Conservation (phyloP, 1,140 invertebrate genomes). For the Forficula auricularia region DNA sequence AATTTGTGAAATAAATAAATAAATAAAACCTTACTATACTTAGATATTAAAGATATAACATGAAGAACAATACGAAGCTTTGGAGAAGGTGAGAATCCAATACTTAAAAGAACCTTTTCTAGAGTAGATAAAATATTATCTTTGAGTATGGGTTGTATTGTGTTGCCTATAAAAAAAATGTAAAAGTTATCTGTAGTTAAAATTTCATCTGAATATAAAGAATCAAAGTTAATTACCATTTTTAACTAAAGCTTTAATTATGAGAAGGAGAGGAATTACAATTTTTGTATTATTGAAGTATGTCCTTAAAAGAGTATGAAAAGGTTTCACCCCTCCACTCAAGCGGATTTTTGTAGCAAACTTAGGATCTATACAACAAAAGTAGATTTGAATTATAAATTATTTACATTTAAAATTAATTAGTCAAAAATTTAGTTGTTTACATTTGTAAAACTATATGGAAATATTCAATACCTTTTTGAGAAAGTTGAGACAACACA, state of each 20-base stretch:
- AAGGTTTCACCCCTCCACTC: slow-evolving; percentile 37
- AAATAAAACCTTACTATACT: slow-evolving; percentile 43
- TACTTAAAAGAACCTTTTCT: slow-evolving; percentile 38
- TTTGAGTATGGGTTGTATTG: slow-evolving; percentile 26
- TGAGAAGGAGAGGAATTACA: slow-evolving; percentile 38
- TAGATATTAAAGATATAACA: slow-evolving; percentile 43
- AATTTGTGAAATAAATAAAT: no score
- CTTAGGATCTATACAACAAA: slow-evolving; percentile 38
- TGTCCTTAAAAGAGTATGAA: slow-evolving; percentile 39
- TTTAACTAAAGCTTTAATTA: slow-evolving; percentile 41
- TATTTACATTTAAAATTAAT: slow-evolving; percentile 2
- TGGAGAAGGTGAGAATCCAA: slow-evolving; percentile 41
- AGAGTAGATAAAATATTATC: slow-evolving; percentile 42
- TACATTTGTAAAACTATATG: no score
- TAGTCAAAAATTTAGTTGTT: background rate
- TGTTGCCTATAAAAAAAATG: slow-evolving; percentile 1
- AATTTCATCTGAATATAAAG: background rate
- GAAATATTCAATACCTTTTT: slow-evolving; percentile 16
- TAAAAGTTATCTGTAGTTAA: background rate
- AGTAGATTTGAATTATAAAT: slow-evolving; percentile 6
- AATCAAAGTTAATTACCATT: slow-evolving; percentile 36
- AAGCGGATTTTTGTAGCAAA: slow-evolving; percentile 39
- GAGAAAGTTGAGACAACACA: slow-evolving; percentile 28
- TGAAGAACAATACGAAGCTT: slow-evolving; percentile 42
- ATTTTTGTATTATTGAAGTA: slow-evolving; percentile 39